Conservation (phyloP, 2,888 invertebrate genomes). For the Cloeon dipterum region DNA sequence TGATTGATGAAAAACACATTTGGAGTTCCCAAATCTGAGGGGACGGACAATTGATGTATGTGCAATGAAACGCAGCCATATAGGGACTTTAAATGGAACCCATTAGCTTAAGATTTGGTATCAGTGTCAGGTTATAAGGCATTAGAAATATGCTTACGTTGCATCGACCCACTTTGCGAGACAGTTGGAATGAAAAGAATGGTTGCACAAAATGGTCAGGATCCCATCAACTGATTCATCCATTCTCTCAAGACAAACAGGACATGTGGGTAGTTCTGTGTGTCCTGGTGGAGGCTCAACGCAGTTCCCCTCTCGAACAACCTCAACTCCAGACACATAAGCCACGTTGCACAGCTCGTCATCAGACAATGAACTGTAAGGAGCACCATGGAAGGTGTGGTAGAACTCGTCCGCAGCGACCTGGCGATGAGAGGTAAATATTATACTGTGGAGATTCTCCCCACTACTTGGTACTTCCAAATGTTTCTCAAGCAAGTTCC, state of each 20-base stretch:
- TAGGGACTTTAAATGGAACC: too few species aligned
- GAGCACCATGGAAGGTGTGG: conserved; percentile 71
- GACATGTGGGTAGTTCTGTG: conserved; percentile 91
- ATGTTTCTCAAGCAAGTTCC: too few species aligned
- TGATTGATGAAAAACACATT: background rate
- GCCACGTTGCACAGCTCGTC: conserved; percentile 81
- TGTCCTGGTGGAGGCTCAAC: conserved; percentile 36
- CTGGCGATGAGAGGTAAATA: conserved; percentile 19
- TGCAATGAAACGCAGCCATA: too few species aligned
- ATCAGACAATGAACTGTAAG: conserved; percentile 84
- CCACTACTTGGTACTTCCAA: too few species aligned
- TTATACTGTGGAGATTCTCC: too few species aligned
- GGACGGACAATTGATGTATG: too few species aligned
- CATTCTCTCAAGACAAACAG: conserved; percentile 91
- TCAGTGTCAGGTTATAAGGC: too few species aligned
- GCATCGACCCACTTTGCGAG: conserved; percentile 91
- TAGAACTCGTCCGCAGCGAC: conserved; percentile 79
- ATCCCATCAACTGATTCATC: conserved; percentile 97
- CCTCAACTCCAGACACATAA: conserved; percentile 84
- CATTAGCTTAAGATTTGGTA: too few species aligned
- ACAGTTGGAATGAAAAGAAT: conserved; percentile 92
- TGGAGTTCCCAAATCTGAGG: too few species aligned
- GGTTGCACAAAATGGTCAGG: conserved; percentile 92
- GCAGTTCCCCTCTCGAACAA: conserved; percentile 39
- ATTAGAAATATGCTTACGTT: too few species aligned